Evolutionary conservation across 2,797 vertebrate genomes (phyloP), one percentile per base, ranked within the genome.

Genomic region (Mus spretus): DNA sequence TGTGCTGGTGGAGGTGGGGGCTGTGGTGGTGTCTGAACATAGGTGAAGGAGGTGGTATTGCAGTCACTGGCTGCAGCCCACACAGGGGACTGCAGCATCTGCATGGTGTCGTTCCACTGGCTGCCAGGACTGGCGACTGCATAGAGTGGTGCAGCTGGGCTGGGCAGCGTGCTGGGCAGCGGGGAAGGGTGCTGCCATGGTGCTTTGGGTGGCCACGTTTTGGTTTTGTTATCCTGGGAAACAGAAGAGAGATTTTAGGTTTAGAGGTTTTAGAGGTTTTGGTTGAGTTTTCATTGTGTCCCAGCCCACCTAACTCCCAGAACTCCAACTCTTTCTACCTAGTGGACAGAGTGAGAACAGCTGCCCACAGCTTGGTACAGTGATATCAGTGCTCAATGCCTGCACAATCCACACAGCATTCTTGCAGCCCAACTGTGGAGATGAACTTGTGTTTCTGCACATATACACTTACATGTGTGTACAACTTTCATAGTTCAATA

Each of bases 191-290:
- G 99, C 97, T 99, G 99, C 99, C 99, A 99, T 0, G 99, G 99
- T 1, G 99, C 99, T 98, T 99, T 99, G 5, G 99, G 99, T 40
- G 99, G 99, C 99, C 99, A 99, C 0, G 99, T 99, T 99, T 99
- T 99, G 98, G 99, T 99, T 99, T 99, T 99, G 97, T 99, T 99
- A 93, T 99, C 99, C 99, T 99, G 98, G 85, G 53, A 98, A 86
- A 97, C 67, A 96, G 77, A 97, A 97, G 34, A 94, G 37, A 89
- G 20, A 81, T 84, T 55, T 95, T 93, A 97, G 87, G 44, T 44
- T 44, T 44, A 44, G 44, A 89, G 20, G 84, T 84, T 50, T 95
- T 93, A 97, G 87, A 91, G 90, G 7, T 57, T 93, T 91, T 83
- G 82, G 34, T n/a, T 40, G 17, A 55, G 5, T n/a, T 50, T 24